These are phyloP conservation scores for Mimas tiliae DNA, from an alignment of 2,888 invertebrate species.

Conservation along the genomic window DNA sequence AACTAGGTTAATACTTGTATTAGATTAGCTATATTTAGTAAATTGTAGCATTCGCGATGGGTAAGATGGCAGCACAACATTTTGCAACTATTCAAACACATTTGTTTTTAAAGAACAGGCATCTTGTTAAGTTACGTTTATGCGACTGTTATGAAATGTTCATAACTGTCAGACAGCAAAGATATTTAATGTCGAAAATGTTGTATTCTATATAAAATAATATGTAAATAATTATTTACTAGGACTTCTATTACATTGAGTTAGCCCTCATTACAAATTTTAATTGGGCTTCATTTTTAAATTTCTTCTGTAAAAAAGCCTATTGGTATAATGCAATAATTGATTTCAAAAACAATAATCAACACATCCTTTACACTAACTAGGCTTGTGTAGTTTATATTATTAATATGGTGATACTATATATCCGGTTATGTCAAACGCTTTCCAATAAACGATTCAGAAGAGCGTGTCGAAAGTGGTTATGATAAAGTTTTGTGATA, in stretches of 20 bases:
- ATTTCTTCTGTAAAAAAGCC: neutral
- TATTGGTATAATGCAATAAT: too few relatives aligned
- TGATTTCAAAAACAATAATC: too few relatives aligned
- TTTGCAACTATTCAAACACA: conserved; percentile 11
- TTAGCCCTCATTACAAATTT: neutral
- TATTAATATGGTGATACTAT: conserved; percentile 26
- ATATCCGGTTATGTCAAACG: conserved; percentile 37
- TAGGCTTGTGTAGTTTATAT: neutral
- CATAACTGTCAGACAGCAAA: conserved; percentile 26
- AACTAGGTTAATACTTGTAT: conserved; percentile 14
- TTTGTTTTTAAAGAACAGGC: neutral
- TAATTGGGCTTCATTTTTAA: neutral
- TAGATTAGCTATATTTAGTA: conserved; percentile 18
- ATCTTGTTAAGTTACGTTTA: conserved; percentile 1
- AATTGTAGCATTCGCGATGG: conserved; percentile 15
- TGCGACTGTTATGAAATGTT: conserved; percentile 15
- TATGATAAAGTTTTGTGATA: conserved; percentile 40
- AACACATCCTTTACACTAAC: neutral
- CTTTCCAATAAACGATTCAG: conserved; percentile 32
- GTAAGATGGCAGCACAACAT: neutral
- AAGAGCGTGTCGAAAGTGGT: conserved; percentile 41
- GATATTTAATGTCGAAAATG: neutral
- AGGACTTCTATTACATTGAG: too few relatives aligned
- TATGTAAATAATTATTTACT: neutral
- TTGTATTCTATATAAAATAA: neutral